phyloP scores from a whole-genome alignment of 2,113 vertebrate genomes.

The Corythoichthys intestinalis region DNA sequence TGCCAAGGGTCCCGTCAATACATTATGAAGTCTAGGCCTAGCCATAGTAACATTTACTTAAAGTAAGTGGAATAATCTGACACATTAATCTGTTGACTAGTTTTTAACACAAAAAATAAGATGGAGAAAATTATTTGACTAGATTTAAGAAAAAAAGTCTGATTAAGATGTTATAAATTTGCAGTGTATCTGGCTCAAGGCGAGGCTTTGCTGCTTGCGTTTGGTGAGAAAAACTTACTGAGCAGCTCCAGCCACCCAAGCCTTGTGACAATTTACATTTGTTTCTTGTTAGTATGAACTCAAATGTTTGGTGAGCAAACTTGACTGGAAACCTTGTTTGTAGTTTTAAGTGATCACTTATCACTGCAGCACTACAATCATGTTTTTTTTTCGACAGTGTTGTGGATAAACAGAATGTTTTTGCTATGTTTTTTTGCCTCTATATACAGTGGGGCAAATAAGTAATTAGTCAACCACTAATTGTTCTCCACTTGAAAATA shows the following conservation, averaged over 20 bases:
- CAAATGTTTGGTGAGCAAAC: slow-evolving; percentile 9
- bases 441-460: neutral
- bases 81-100: too few species aligned
- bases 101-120: too few species aligned
- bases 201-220: slow-evolving; percentile 9
- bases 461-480: too few species aligned
- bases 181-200: slow-evolving; percentile 1
- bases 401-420: neutral
- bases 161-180: too few species aligned
- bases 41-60: too few species aligned
- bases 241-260: slow-evolving; percentile 12
- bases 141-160: too few species aligned
- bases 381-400: neutral
- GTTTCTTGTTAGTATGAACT: slow-evolving; percentile 18
- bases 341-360: neutral
- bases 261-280: slow-evolving; percentile 16
- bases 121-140: too few species aligned
- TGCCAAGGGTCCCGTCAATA: too few species aligned
- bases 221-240: slow-evolving; percentile 28
- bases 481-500: too few species aligned
- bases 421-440: slow-evolving; percentile 1
- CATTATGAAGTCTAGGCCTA: too few species aligned
- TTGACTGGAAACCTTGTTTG: neutral
- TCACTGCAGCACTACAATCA: neutral
- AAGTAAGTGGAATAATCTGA: too few species aligned